Evolutionary conservation across 1,140 invertebrate species (phyloP).

Genomic region (Ericerus pela): DNA sequence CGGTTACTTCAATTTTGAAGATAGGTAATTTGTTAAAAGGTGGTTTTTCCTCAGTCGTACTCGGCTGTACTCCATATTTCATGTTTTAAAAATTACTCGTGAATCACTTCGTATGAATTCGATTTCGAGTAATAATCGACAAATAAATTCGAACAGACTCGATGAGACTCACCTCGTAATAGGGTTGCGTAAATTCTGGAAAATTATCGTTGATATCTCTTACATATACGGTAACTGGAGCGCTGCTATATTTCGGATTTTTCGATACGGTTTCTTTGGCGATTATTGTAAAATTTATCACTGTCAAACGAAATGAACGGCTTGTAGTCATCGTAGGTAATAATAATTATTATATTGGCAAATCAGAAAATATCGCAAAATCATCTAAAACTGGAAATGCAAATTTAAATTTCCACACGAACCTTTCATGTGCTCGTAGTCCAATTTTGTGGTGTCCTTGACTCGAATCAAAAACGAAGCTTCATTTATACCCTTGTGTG

Average conservation of each 20-base stretch:
- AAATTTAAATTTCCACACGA: slow-evolving; percentile 16
- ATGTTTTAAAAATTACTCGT: no score
- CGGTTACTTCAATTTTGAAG: no score
- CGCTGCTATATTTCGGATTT: slow-evolving; percentile 59
- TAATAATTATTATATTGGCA: neutral
- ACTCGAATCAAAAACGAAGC: slow-evolving; percentile 81
- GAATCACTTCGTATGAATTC: no score
- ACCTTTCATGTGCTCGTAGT: slow-evolving; percentile 63
- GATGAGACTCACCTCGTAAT: slow-evolving; percentile 46
- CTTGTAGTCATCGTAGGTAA: neutral
- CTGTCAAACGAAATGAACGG: slow-evolving; percentile 32
- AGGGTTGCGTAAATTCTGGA: slow-evolving; percentile 63
- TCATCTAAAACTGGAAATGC: neutral
- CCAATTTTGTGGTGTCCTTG: slow-evolving; percentile 62
- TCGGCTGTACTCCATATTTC: no score
- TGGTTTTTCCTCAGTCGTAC: no score
- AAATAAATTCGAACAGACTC: no score
- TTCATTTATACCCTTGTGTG: slow-evolving; percentile 75
- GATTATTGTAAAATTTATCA: slow-evolving; percentile 69
- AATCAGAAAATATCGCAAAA: neutral
- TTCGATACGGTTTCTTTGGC: slow-evolving; percentile 63
- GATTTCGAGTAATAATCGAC: no score
- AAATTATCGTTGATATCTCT: slow-evolving; percentile 88
- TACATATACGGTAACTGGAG: slow-evolving; percentile 69
- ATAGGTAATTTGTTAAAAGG: no score